Evolutionary conservation across 1,140 invertebrate genomes (phyloP).

Genomic region (Sitobion miscanthi): DNA sequence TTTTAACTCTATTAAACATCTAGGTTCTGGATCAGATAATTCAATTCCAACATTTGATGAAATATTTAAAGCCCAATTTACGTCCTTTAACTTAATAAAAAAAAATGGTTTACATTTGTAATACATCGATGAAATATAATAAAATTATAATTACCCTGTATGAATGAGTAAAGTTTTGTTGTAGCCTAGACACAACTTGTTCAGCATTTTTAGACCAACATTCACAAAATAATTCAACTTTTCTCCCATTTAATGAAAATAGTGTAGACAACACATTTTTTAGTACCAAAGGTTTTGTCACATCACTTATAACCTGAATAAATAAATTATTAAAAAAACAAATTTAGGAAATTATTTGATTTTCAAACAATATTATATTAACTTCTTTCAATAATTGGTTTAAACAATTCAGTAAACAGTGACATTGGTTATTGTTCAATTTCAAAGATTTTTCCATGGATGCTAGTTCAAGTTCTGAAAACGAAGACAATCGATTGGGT

Average conservation of each 20-base stretch:
- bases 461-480: slow-evolving; percentile 25
- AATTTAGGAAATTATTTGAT: background rate
- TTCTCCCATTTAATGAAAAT: background rate
- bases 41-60: slow-evolving; percentile 36
- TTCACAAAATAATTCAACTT: slow-evolving; percentile 38
- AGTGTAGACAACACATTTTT: slow-evolving; percentile 10
- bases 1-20: slow-evolving; percentile 46
- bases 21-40: slow-evolving; percentile 38
- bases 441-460: slow-evolving; percentile 30
- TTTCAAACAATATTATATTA: slow-evolving; percentile 8
- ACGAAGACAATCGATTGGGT: slow-evolving; percentile 1
- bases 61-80: slow-evolving; percentile 52
- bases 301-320: slow-evolving; percentile 42
- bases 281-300: slow-evolving; percentile 29
- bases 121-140: background rate
- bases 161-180: slow-evolving; percentile 36
- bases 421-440: slow-evolving; percentile 7
- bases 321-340: background rate
- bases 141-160: slow-evolving; percentile 33
- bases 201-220: slow-evolving; percentile 43
- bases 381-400: slow-evolving; percentile 47
- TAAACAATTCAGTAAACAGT: slow-evolving; percentile 32
- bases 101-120: background rate
- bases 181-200: slow-evolving; percentile 41
- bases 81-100: slow-evolving; percentile 44